Evolutionary conservation across 2,888 invertebrate species (phyloP), one percentile per base, ranked within the genome.

Genomic region (Hartigia nigra): DNA sequence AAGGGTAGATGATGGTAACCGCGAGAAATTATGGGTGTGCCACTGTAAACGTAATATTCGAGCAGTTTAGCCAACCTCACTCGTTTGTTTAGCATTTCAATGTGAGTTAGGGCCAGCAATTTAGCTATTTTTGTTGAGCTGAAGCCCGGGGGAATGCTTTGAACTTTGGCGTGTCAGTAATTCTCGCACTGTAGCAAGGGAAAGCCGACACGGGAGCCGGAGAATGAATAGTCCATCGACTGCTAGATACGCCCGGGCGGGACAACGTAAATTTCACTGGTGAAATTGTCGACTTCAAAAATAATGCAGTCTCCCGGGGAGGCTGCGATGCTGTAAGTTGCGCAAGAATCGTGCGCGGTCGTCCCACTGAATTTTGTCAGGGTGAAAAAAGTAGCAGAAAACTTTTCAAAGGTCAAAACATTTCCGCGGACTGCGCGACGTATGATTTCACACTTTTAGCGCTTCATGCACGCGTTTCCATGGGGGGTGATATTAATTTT

Each of bases 401-500:
- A 12, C 12, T 12, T 31, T 5, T 31, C 0, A 5, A 31, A 14
- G 32, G 72, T 72, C 72, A 72, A 72, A 55, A 75, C 55, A 31
- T 31, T 14, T 75, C 74, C n/a, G 74, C 69, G 70, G 32, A 39
- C 32, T 31, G 12, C 75, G n/a, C 39, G 76, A 80, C 80, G 82
- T 83, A 79, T 81, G 82, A 83, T 82, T 85, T 82, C 83, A 81
- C 84, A 82, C 83, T 84, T 85, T 84, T 78, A 82, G 75, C 83
- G 78, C 74, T 81, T 85, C 84, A 80, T 78, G 82, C 82, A 76
- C 78, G 82, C 82, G 81, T 83, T 84, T 83, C 82, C 77, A 70
- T 76, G 74, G 80, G 74, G 80, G 81, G 83, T 84, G 87, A 86
- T 87, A 88, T 87, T 87, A 87, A 87, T 88, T 87, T 87, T 87